Conservation (phyloP, 2,797 vertebrate genomes). For the Danio albolineatus region DNA sequence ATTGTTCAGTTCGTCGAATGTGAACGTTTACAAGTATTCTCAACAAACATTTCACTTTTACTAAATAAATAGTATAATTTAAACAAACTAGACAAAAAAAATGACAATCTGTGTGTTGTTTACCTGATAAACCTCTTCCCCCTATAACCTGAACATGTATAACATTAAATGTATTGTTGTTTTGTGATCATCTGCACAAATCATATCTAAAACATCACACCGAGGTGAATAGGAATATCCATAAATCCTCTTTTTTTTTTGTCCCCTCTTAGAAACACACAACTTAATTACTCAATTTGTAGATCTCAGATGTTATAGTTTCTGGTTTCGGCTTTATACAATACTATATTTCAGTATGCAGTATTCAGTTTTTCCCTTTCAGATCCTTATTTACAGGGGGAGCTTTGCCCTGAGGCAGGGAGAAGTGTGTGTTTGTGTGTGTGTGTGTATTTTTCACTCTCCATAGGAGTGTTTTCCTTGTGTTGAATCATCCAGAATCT, state of each 20-base stretch:
- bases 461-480: slow-evolving; percentile 12
- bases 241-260: not conserved
- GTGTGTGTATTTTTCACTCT: slow-evolving; percentile 55
- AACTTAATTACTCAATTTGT: not conserved
- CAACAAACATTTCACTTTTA: not conserved
- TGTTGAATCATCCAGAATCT: slow-evolving; percentile 1
- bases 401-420: slow-evolving; percentile 26
- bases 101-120: not conserved
- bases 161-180: not conserved
- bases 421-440: slow-evolving; percentile 22
- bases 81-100: slow-evolving; percentile 7
- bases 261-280: not conserved
- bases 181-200: not conserved
- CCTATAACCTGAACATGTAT: not conserved
- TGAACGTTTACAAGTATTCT: not conserved
- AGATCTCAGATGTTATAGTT: not conserved
- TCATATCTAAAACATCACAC: not conserved
- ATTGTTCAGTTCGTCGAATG: not conserved
- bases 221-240: not conserved
- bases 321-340: not conserved
- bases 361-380: not conserved
- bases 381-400: slow-evolving; percentile 16
- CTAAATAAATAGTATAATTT: slow-evolving; percentile 13
- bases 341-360: not conserved
- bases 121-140: slow-evolving; percentile 12